Base-by-base conservation (phyloP, 2,113 vertebrate species). In the Ursus arctos region DNA sequence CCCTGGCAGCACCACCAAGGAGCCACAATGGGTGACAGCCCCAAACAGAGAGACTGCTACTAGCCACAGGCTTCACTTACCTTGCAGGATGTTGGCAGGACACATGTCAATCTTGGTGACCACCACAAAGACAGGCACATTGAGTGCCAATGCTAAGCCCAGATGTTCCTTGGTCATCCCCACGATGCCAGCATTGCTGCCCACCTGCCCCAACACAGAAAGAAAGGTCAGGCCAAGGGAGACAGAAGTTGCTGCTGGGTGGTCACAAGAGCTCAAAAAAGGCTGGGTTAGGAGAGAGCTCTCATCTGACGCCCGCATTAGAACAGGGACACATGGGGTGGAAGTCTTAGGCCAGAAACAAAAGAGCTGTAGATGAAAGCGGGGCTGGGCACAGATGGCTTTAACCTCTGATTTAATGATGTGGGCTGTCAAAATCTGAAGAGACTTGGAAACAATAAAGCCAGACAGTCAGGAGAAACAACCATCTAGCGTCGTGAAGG, bases 31-130 rank as follows among this genome's bases (percentile, higher is more conserved):
- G 10, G 6, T 16, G 15, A 65, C 43, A 36, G 33, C 1, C 63
- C 53, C 51, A 4, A 1, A 12, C 22, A 24, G 19, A 57, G 65
- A 33, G 31, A 59, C 63, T 59, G 65, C 36, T 36, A 51, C n/a
- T 40, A 1, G 22, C 57, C 4, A 1, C 24, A 63, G 21, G 49
- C 72, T 5, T 24, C 79, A 95, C 97, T 99, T 95, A 99, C 99
- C 99, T 99, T 99, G 99, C 59, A 99, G 98, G 98, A 99, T 99
- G 98, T 99, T 99, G 97, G 99, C 99, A 51, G 99, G 99, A 98
- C 99, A 99, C 99, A 99, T 99, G 98, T 99, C 99, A 36, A 99
- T 99, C 99, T 99, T 99, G 96, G 99, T 99, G 96, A 99, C 99
- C 97, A 99, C 99, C 65, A 99, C 99, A 97, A 99, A 99, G 94